These are phyloP conservation scores for Apamea crenata DNA, from an alignment of 2,888 invertebrate species.

Conservation along the genomic window DNA sequence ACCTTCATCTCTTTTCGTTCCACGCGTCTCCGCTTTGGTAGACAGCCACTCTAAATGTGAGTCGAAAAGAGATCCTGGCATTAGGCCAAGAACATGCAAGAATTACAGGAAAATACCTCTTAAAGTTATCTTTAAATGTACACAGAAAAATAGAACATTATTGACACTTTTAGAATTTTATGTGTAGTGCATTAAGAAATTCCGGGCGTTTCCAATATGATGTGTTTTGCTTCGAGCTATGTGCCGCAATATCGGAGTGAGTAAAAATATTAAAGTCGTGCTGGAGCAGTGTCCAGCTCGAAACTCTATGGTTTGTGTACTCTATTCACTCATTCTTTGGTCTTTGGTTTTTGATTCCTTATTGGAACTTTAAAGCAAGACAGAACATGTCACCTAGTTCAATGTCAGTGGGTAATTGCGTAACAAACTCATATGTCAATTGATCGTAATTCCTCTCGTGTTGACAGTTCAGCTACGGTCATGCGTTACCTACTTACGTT, in stretches of 20 bases:
- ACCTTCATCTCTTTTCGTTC: conserved; percentile 43
- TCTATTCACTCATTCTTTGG: neutral
- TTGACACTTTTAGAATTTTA: conserved; percentile 42
- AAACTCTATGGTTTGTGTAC: conserved; percentile 5
- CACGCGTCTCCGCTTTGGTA: conserved; percentile 53
- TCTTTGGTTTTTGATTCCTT: neutral
- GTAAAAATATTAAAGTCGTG: conserved; percentile 56
- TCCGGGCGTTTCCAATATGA: conserved; percentile 55
- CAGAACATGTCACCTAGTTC: neutral
- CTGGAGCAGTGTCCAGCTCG: conserved; percentile 11
- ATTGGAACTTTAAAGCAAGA: neutral
- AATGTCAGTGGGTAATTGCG: too few species aligned
- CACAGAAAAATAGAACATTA: conserved; percentile 27
- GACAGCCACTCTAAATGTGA: conserved; percentile 52
- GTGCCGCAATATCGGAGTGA: conserved; percentile 40
- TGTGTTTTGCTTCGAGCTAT: conserved; percentile 56
- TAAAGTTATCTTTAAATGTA: conserved; percentile 38
- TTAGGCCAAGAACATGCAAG: conserved; percentile 44
- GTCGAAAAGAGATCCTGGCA: conserved; percentile 49
- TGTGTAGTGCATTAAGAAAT: conserved; percentile 54
- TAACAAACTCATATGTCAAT: neutral
- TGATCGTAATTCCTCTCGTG: neutral
- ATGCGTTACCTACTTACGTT: neutral
- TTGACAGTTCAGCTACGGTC: too few species aligned
- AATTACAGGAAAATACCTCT: conserved; percentile 44